A percentile compares a stretch with the other conserved stretches of the same genome.
Conservation (phyloP, 2,888 invertebrate species). For the Cerastoderma edule region DNA sequence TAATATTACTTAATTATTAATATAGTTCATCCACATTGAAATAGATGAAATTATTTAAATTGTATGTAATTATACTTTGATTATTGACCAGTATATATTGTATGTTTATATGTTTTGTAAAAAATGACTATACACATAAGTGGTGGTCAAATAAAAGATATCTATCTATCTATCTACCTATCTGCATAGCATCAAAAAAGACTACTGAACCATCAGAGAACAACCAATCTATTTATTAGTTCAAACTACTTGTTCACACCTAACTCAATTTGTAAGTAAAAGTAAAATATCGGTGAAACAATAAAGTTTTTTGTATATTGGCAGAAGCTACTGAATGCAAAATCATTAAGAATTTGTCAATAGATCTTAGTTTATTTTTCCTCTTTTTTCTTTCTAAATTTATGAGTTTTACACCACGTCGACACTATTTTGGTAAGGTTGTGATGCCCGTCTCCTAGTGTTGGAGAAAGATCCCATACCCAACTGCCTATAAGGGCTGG, state of each 20-base stretch:
- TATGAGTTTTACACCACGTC: too few relatives aligned
- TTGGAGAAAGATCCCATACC: too few relatives aligned
- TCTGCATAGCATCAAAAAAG: neutral
- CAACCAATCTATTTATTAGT: neutral
- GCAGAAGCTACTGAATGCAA: neutral
- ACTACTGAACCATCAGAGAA: too few relatives aligned
- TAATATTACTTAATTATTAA: too few relatives aligned
- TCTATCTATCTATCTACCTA: constrained; percentile 10
- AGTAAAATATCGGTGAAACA: neutral
- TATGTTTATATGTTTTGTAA: neutral
- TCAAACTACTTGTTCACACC: neutral
- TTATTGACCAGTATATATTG: neutral
- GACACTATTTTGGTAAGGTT: too few relatives aligned
- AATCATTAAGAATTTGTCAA: neutral
- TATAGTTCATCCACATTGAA: too few relatives aligned
- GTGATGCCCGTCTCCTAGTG: too few relatives aligned
- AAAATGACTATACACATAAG: neutral
- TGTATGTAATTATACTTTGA: neutral
- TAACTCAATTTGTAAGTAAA: neutral
- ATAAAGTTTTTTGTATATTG: neutral
- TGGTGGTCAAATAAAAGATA: neutral
- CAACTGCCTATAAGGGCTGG: too few relatives aligned
- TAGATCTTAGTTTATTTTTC: too few relatives aligned
- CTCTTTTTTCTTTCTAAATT: too few relatives aligned
- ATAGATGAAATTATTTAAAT: neutral